Evolutionary conservation across 2,797 vertebrate genomes (phyloP).

Genomic region (Neosilurus hyrtlii): DNA sequence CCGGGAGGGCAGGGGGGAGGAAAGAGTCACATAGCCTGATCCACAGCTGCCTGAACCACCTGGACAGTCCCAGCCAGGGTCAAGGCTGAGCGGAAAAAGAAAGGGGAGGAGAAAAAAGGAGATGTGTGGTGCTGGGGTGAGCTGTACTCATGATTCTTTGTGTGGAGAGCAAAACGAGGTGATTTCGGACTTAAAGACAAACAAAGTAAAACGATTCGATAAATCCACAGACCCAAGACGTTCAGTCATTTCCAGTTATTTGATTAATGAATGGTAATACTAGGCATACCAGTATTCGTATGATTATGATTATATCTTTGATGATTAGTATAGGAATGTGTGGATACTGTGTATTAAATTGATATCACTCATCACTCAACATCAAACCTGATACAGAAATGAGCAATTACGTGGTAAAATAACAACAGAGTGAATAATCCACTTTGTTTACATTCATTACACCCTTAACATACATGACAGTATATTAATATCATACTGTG

Average conservation of each 20-base stretch:
- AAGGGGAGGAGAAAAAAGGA: neutral
- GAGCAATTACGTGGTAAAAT: no score
- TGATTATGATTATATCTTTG: no score
- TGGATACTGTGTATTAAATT: neutral
- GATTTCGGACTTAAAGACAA: neutral
- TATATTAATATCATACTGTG: no score
- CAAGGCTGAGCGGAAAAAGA: neutral
- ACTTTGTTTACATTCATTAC: no score
- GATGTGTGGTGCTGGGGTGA: constrained; percentile 1
- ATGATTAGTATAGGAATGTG: neutral
- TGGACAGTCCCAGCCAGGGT: constrained; percentile 51
- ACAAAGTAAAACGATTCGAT: no score
- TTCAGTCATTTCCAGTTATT: neutral
- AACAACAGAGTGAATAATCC: no score
- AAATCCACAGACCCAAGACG: no score
- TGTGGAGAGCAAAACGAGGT: neutral
- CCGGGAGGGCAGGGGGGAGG: constrained; percentile 30
- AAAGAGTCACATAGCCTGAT: constrained; percentile 37
- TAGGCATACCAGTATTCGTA: neutral
- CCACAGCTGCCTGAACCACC: constrained; percentile 50
- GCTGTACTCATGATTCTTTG: constrained; percentile 1
- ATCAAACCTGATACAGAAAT: no score
- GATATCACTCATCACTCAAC: no score
- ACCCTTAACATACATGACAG: no score
- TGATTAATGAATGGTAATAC: neutral